phyloP scores from a whole-genome alignment of 2,888 invertebrate species.

The Ctena decussata region DNA sequence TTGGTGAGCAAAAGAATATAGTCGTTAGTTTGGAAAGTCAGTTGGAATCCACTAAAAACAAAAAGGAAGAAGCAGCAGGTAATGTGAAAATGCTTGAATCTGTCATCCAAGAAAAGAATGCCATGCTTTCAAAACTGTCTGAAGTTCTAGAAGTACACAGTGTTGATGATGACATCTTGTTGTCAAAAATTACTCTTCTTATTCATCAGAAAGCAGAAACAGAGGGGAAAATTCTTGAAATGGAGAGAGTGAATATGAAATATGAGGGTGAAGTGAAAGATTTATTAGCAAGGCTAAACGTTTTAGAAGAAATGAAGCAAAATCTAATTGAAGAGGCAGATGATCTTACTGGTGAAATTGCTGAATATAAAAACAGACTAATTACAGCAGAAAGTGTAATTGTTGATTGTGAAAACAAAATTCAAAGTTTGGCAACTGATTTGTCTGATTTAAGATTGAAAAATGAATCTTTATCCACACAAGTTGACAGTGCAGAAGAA shows the following conservation, averaged over 20 bases:
- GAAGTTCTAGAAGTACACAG: background rate
- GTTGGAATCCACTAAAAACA: background rate
- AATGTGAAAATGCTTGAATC: background rate
- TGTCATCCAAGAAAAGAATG: background rate
- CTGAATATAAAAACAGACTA: conserved; percentile 52
- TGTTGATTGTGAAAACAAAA: conserved; percentile 38
- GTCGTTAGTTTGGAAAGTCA: background rate
- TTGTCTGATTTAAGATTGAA: background rate
- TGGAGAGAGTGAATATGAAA: background rate
- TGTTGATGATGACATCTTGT: background rate
- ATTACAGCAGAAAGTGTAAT: conserved; percentile 46
- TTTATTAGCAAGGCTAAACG: background rate
- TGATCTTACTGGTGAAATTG: conserved; percentile 45
- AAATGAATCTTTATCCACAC: background rate
- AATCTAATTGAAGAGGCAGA: conserved; percentile 31
- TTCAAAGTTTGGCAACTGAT: background rate
- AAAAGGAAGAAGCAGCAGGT: background rate
- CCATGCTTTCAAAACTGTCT: background rate
- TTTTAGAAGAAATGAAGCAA: background rate
- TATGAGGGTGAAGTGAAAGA: background rate
- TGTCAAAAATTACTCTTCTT: background rate
- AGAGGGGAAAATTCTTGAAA: background rate
- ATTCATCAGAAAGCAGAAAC: background rate
- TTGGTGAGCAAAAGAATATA: background rate
- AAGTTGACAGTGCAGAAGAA: background rate